A percentile compares a stretch with the other conserved stretches of the same genome.
These are phyloP conservation scores for Luperina testacea DNA, from an alignment of 2,888 invertebrate species.

Conservation along the genomic window DNA sequence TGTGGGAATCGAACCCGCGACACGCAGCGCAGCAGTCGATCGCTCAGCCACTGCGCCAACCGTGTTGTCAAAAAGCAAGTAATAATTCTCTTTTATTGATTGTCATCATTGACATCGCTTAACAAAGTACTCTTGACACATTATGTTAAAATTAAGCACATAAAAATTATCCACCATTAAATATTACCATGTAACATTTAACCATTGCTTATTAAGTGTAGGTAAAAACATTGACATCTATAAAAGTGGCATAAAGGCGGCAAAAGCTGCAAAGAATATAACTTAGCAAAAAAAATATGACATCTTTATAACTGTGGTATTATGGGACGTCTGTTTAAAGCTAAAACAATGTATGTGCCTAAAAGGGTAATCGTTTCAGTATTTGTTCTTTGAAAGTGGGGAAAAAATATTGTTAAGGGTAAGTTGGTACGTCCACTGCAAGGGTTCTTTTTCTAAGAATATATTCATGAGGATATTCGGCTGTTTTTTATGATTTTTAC, in stretches of 20 bases:
- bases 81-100: background rate
- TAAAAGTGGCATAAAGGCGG: constrained; percentile 19
- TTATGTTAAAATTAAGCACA: constrained; percentile 13
- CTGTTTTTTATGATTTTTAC: background rate
- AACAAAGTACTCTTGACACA: constrained; percentile 19
- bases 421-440: background rate
- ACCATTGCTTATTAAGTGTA: constrained; percentile 6
- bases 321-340: constrained; percentile 2
- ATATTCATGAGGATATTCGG: background rate
- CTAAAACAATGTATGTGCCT: constrained; percentile 6
- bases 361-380: constrained; percentile 18
- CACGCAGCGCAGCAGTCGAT: no score
- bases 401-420: background rate
- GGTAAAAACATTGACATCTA: constrained; percentile 40
- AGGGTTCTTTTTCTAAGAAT: background rate
- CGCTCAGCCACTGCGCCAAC: no score
- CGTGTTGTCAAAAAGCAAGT: no score
- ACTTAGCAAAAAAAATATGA: constrained; percentile 40
- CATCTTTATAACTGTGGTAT: constrained; percentile 45
- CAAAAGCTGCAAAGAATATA: constrained; percentile 30
- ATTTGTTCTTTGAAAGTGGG: background rate
- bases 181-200: constrained; percentile 38
- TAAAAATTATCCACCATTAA: constrained; percentile 47
- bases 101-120: background rate
- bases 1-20: no score